phyloP scores from a whole-genome alignment of 2,888 invertebrate genomes.

The Lycaena phlaeas region DNA sequence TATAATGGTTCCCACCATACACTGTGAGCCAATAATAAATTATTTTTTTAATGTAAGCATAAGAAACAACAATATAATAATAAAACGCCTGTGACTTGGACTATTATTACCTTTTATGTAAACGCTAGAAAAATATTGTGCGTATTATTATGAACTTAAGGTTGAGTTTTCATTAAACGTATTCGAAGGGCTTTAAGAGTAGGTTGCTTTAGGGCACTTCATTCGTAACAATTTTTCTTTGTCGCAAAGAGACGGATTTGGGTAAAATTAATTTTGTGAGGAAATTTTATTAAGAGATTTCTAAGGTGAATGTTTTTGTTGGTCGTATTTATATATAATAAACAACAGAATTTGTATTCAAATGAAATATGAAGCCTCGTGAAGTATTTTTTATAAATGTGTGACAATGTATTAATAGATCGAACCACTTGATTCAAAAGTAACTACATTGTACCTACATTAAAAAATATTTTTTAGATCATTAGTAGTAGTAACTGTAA shows the following conservation, averaged over 20 bases:
- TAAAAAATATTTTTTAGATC: too few species aligned
- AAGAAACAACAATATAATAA: neutral
- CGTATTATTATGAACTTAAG: neutral
- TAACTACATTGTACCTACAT: too few species aligned
- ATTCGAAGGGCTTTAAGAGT: constrained; percentile 33
- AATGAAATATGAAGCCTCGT: too few species aligned
- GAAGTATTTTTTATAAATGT: too few species aligned
- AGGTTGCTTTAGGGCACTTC: constrained; percentile 49
- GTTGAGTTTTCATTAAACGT: constrained; percentile 4
- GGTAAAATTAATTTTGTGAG: constrained; percentile 54
- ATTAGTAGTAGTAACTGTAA: too few species aligned
- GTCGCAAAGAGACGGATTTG: constrained; percentile 62
- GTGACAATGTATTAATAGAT: too few species aligned
- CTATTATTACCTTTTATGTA: constrained; percentile 2
- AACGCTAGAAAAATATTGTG: neutral
- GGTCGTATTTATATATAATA: constrained; percentile 18
- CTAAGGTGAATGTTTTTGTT: constrained; percentile 29
- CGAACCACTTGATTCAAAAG: too few species aligned
- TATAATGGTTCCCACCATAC: too few species aligned
- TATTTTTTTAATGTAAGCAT: neutral
- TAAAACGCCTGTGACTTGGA: constrained; percentile 11
- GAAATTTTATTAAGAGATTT: constrained; percentile 47
- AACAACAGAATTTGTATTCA: too few species aligned
- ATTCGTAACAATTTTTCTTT: constrained; percentile 68
- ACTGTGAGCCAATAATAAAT: too few species aligned